Conservation (phyloP, 1,140 invertebrate genomes). For the Tetranychus cinnabarinus region DNA sequence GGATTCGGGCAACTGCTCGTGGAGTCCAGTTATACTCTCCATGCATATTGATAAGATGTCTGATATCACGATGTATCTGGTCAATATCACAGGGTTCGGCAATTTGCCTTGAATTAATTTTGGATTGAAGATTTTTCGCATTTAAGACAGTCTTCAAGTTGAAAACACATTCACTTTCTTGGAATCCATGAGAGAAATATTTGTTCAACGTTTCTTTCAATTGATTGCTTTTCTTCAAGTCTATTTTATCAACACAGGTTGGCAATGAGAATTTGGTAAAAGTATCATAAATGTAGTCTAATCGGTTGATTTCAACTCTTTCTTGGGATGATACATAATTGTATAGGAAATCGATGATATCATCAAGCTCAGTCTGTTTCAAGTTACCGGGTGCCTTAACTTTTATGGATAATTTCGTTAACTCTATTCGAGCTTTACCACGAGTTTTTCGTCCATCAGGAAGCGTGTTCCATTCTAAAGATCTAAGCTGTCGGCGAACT, state of each 20-base stretch:
- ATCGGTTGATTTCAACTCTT: conserved; percentile 39
- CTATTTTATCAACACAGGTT: conserved; percentile 24
- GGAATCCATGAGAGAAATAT: conserved; percentile 20
- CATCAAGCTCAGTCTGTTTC: conserved; percentile 43
- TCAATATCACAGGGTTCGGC: neutral
- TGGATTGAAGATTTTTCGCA: neutral
- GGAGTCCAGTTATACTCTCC: conserved; percentile 61
- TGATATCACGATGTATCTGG: conserved; percentile 21
- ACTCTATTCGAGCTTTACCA: conserved; percentile 42
- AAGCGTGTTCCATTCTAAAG: conserved; percentile 51
- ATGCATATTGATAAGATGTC: conserved; percentile 44
- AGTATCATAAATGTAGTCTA: conserved; percentile 39
- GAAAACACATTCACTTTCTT: conserved; percentile 3
- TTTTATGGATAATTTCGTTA: conserved; percentile 57
- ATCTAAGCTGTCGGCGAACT: conserved; percentile 66
- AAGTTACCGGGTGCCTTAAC: conserved; percentile 58
- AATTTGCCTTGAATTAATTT: neutral
- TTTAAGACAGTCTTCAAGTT: conserved; percentile 7
- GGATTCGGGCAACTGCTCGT: conserved; percentile 60
- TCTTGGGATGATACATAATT: conserved; percentile 25
- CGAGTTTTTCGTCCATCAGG: conserved; percentile 27
- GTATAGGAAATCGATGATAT: conserved; percentile 48
- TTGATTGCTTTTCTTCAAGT: conserved; percentile 33
- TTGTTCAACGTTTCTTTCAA: conserved; percentile 35
- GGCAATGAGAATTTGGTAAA: conserved; percentile 25